Evolutionary conservation across 2,113 vertebrate species (phyloP).

Genomic region (Brachionichthys hirsutus): DNA sequence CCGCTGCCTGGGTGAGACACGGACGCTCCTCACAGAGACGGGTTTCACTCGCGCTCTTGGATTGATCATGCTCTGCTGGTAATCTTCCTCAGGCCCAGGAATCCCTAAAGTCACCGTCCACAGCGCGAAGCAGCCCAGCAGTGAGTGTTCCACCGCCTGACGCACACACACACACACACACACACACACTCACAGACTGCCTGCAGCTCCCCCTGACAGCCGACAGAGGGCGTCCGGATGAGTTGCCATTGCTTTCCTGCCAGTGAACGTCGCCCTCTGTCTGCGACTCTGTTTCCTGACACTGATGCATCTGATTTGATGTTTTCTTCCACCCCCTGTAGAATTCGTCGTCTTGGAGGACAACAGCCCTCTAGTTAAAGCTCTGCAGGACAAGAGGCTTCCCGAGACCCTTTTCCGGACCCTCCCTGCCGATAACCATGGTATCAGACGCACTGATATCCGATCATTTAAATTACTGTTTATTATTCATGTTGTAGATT

Average conservation of each 20-base stretch:
- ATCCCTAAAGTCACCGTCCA: conserved; percentile 80
- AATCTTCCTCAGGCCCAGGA: conserved; percentile 74
- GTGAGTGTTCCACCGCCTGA: conserved; percentile 68
- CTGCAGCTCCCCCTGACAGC: conserved; percentile 27
- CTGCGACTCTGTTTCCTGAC: conserved; percentile 5
- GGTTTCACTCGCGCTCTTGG: conserved; percentile 1
- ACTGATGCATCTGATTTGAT: not conserved
- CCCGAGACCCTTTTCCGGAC: conserved; percentile 74
- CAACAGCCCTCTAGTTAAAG: conserved; percentile 70
- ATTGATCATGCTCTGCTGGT: conserved; percentile 27
- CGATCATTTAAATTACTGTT: not conserved
- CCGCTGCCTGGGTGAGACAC: conserved; percentile 77
- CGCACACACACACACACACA: not conserved
- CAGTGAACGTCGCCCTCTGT: conserved; percentile 56
- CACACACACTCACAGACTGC: not conserved
- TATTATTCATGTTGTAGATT: not conserved
- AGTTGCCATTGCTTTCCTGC: not conserved
- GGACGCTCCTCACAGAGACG: not conserved
- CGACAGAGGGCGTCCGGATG: conserved; percentile 34
- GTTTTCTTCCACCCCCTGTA: conserved; percentile 43
- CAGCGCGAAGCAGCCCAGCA: conserved; percentile 72
- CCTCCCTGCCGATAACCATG: conserved; percentile 71
- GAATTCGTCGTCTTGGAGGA: conserved; percentile 79
- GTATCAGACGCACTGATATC: conserved; percentile 45
- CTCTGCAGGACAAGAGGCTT: conserved; percentile 72